Base-by-base conservation (phyloP, 2,888 invertebrate species). In the Scaeva pyrastri region DNA sequence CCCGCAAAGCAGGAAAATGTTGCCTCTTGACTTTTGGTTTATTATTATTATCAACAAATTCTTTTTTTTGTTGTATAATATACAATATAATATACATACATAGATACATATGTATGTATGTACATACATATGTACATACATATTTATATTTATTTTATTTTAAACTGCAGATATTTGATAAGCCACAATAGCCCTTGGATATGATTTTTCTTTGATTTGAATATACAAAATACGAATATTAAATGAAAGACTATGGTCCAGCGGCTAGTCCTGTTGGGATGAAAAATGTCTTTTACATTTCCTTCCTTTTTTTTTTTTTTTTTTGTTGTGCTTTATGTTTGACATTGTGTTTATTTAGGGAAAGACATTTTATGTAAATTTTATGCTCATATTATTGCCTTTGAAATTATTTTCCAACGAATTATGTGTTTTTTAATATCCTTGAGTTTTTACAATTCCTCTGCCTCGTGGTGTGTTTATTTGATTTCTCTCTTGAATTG, bases 101-200 rank as follows among this genome's bases (percentile, higher is more conserved):
- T n/a, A n/a, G n/a, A n/a, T n/a, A n/a, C n/a, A n/a, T n/a, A n/a
- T n/a, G n/a, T n/a, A n/a, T n/a, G n/a, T n/a, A n/a, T n/a, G n/a
- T n/a, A n/a, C n/a, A n/a, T n/a, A n/a, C n/a, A 31, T 31, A 31
- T 31, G 31, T 8, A 31, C 1, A 31, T 8, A 5, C 8, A 31
- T 8, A 31, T 31, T 0, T 31, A 5, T 3, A 31, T 31, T 2
- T 31, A 31, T 31, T 2, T 19, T 7, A 55, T 73, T 73, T 56
- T 43, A 68, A 77, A 62, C 41, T 58, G 62, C 50, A 76, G 77
- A 86, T 81, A 73, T 86, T 86, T 82, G 76, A 86, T 86, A 82
- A 86, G 64, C 73, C 81, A 81, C 73, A 86, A 86, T 77, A 86
- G 76, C 85, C 85, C 56, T 77, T 73, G 70, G 86, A 73, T 78